Conservation (phyloP, 2,888 invertebrate genomes). For the Coenonympha glycerion region DNA sequence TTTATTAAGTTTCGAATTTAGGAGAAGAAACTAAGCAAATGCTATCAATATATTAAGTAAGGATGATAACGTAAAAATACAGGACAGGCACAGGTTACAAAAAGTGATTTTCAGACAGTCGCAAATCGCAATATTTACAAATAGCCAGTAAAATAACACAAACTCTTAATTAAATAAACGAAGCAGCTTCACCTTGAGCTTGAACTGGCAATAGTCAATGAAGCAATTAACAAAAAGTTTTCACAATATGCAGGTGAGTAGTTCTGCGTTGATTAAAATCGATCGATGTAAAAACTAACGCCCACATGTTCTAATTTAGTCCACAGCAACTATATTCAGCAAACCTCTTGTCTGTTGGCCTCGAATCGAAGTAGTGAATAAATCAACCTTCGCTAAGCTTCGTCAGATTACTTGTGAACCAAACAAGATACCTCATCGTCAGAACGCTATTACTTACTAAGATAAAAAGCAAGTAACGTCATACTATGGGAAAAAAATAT, state of each 20-base stretch:
- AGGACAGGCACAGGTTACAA: too few relatives aligned
- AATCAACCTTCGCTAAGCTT: constrained; percentile 9
- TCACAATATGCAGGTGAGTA: constrained; percentile 40
- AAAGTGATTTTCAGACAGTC: too few relatives aligned
- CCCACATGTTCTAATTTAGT: constrained; percentile 22
- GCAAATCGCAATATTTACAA: too few relatives aligned
- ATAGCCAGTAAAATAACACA: too few relatives aligned
- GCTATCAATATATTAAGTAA: background rate
- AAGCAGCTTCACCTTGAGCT: constrained; percentile 46
- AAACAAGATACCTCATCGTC: background rate
- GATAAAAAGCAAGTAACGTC: too few relatives aligned
- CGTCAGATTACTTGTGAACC: background rate
- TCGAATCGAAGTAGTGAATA: constrained; percentile 12
- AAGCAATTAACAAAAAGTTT: constrained; percentile 33
- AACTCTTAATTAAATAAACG: constrained; percentile 4
- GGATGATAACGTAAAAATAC: too few relatives aligned
- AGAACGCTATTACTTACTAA: background rate
- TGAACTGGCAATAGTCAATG: constrained; percentile 39
- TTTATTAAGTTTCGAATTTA: constrained; percentile 1
- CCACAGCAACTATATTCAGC: constrained; percentile 20
- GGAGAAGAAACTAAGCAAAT: background rate
- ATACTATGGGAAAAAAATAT: too few relatives aligned
- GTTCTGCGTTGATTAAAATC: constrained; percentile 30
- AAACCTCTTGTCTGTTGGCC: constrained; percentile 2
- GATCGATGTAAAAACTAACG: constrained; percentile 16